phyloP scores from a whole-genome alignment of 2,113 vertebrate genomes.

The Pungitius pungitius region DNA sequence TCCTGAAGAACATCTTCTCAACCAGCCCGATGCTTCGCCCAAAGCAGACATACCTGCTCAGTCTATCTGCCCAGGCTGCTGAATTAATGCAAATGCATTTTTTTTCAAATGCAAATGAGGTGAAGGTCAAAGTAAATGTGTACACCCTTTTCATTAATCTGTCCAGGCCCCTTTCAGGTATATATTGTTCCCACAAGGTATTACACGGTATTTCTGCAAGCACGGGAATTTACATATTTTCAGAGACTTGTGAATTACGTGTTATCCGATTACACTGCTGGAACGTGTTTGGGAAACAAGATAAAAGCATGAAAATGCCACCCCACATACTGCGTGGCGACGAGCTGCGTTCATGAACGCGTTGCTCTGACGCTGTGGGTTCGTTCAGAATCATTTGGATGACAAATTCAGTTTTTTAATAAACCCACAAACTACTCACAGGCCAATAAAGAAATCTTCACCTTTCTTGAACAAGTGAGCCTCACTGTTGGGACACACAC shows the following conservation, averaged over 20 bases:
- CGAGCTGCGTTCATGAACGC: constrained; percentile 4
- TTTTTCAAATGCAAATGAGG: constrained; percentile 21
- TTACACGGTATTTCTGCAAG: constrained; percentile 48
- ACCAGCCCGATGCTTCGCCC: background rate
- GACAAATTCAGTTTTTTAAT: too few relatives aligned
- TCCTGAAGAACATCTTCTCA: background rate
- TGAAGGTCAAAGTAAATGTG: constrained; percentile 29
- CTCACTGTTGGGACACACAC: too few relatives aligned
- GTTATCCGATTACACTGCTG: constrained; percentile 42
- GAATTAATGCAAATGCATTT: background rate
- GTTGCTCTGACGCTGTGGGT: background rate
- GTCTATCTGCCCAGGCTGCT: background rate
- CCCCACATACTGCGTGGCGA: background rate
- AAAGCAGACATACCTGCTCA: background rate
- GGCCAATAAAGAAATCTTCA: background rate
- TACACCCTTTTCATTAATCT: constrained; percentile 2
- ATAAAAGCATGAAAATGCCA: constrained; percentile 24
- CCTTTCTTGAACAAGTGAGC: too few relatives aligned
- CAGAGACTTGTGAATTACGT: constrained; percentile 41
- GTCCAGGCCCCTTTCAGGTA: constrained; percentile 3
- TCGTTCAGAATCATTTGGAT: background rate
- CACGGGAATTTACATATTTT: constrained; percentile 59
- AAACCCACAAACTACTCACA: too few relatives aligned
- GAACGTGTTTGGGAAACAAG: constrained; percentile 40
- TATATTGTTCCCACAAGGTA: constrained; percentile 40